Evolutionary conservation across 2,888 invertebrate genomes (phyloP).

Genomic region (Eulithis prunata): DNA sequence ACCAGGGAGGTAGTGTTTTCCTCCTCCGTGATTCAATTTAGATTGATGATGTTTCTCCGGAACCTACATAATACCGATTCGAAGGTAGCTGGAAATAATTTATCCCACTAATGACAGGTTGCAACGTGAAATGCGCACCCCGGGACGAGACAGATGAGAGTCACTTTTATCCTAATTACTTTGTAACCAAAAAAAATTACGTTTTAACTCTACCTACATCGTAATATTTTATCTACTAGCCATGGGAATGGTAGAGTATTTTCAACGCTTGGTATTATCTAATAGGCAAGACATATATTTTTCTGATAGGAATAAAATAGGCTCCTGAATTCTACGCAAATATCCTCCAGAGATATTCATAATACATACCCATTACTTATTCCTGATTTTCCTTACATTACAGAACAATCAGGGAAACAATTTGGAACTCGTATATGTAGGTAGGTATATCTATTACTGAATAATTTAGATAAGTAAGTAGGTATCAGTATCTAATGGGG

Average conservation of each 20-base stretch:
- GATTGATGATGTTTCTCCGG: slow-evolving; percentile 44
- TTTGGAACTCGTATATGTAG: background rate
- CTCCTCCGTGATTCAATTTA: slow-evolving; percentile 45
- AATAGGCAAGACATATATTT: too few relatives aligned
- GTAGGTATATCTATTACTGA: background rate
- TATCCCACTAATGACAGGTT: slow-evolving; percentile 42
- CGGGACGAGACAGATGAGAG: slow-evolving; percentile 22
- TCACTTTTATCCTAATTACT: slow-evolving; percentile 34
- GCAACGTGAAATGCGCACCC: slow-evolving; percentile 32
- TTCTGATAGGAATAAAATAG: too few relatives aligned
- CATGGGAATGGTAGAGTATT: too few relatives aligned
- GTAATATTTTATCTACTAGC: too few relatives aligned
- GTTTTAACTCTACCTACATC: too few relatives aligned
- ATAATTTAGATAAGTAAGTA: background rate
- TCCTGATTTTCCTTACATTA: slow-evolving; percentile 18
- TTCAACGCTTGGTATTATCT: too few relatives aligned
- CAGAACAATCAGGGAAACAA: slow-evolving; percentile 16
- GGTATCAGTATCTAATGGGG: background rate
- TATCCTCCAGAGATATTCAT: background rate
- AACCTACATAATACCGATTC: slow-evolving; percentile 43
- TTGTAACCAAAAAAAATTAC: too few relatives aligned
- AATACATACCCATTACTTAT: background rate
- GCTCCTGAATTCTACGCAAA: background rate
- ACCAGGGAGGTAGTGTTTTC: slow-evolving; percentile 43
- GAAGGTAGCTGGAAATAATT: slow-evolving; percentile 41